These are phyloP conservation scores for Esox niger DNA, from an alignment of 2,113 vertebrate species.

Conservation along the genomic window DNA sequence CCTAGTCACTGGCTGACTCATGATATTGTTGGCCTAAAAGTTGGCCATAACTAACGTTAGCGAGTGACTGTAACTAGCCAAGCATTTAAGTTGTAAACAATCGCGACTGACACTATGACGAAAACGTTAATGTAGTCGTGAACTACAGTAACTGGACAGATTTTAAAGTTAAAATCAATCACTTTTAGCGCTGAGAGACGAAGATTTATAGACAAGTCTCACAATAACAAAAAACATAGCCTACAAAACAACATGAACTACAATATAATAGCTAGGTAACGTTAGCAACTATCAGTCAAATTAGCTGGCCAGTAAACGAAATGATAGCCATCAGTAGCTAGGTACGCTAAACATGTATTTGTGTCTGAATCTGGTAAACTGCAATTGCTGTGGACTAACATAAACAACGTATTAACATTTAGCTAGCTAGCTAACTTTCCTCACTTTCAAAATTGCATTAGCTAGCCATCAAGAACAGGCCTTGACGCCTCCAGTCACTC, in stretches of 20 bases:
- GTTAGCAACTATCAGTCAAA: not conserved
- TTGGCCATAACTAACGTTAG: not conserved
- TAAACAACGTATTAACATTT: not conserved
- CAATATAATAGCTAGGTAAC: not conserved
- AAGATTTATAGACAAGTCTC: not conserved
- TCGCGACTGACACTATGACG: not conserved
- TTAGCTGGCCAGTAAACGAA: not conserved
- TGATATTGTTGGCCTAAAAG: constrained; percentile 1
- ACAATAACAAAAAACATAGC: not conserved
- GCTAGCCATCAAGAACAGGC: constrained; percentile 50
- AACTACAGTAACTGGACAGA: not conserved
- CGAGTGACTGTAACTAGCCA: not conserved
- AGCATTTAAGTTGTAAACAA: constrained; percentile 3
- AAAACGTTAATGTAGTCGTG: too few relatives aligned
- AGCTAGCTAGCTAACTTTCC: not conserved
- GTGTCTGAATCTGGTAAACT: too few relatives aligned
- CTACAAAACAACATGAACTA: too few relatives aligned
- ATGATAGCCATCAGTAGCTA: not conserved
- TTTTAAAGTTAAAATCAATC: not conserved
- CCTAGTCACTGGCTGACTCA: not conserved
- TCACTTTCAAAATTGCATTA: not conserved
- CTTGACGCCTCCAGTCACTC: constrained; percentile 64
- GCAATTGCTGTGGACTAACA: not conserved
- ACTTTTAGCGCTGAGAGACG: not conserved
- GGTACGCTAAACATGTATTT: not conserved